phyloP scores from a whole-genome alignment of 2,113 vertebrate genomes.

The Geothlypis trichas region DNA sequence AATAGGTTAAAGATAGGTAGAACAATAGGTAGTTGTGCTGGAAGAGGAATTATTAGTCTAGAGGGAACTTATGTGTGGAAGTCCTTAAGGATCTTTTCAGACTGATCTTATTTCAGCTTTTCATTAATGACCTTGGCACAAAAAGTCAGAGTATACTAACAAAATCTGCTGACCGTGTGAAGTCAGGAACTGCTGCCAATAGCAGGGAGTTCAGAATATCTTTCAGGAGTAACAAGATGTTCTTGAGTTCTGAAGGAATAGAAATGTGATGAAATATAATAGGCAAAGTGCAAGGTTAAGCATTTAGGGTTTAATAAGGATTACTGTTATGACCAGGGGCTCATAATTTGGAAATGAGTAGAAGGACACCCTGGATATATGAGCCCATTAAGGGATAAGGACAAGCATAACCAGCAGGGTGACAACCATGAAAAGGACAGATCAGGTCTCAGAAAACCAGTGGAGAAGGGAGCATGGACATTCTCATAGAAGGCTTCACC shows the following conservation, averaged over 20 bases:
- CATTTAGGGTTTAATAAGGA: constrained; percentile 34
- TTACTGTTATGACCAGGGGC: not conserved
- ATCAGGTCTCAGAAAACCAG: not conserved
- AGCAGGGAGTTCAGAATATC: not conserved
- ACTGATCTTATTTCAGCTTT: constrained; percentile 44
- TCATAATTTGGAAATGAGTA: constrained; percentile 2
- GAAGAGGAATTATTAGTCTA: constrained; percentile 6
- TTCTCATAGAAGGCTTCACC: not conserved
- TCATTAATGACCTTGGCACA: constrained; percentile 52
- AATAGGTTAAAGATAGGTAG: constrained; percentile 40
- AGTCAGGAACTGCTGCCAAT: constrained; percentile 5
- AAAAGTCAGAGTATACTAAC: constrained; percentile 35
- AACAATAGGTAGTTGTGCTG: not conserved
- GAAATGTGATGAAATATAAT: constrained; percentile 27
- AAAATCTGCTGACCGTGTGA: constrained; percentile 36
- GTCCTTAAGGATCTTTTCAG: constrained; percentile 14
- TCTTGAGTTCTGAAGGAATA: constrained; percentile 12
- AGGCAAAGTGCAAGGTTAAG: constrained; percentile 22
- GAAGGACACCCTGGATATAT: not conserved
- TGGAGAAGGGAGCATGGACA: not conserved
- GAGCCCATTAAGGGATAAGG: not conserved
- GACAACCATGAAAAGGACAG: not conserved
- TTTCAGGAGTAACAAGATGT: constrained; percentile 28
- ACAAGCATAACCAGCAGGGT: not conserved
- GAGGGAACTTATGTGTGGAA: not conserved